Percentiles rank a stretch among this genome's conserved stretches.
Conservation (phyloP, 2,888 invertebrate species). For the Trisateles emortualis region DNA sequence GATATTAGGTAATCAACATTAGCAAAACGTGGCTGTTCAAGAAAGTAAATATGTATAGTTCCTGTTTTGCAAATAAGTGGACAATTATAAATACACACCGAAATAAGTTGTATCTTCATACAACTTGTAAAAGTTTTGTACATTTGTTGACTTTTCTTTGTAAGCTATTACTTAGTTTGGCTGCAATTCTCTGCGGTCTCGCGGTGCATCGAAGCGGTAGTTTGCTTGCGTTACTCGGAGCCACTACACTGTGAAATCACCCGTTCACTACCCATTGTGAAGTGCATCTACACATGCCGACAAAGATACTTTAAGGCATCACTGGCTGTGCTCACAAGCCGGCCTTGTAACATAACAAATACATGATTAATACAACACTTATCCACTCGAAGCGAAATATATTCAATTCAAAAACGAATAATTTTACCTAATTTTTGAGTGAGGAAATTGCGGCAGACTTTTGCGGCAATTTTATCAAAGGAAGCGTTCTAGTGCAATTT, state of each 20-base stretch:
- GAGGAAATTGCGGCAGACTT: constrained; percentile 13
- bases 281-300: constrained; percentile 61
- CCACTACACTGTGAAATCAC: constrained; percentile 80
- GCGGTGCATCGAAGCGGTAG: constrained; percentile 64
- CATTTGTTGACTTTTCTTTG: constrained; percentile 13
- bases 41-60: background rate
- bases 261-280: constrained; percentile 58
- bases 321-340: constrained; percentile 39
- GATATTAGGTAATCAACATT: too few relatives aligned
- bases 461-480: constrained; percentile 19
- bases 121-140: background rate
- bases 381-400: constrained; percentile 57
- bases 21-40: too few relatives aligned
- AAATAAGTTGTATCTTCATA: background rate
- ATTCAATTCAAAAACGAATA: constrained; percentile 23
- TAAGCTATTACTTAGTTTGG: constrained; percentile 18
- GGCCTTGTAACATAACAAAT: constrained; percentile 38
- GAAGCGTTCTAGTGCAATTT: constrained; percentile 23
- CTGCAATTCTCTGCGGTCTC: constrained; percentile 75
- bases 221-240: constrained; percentile 59
- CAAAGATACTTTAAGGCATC: constrained; percentile 58
- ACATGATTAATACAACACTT: constrained; percentile 59
- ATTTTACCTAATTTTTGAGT: constrained; percentile 33
- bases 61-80: background rate
- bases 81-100: background rate